A percentile compares a stretch with the other conserved stretches of the same genome.
Evolutionary conservation across 2,888 invertebrate species (phyloP).

Genomic region (Cataglyphis cursor): DNA sequence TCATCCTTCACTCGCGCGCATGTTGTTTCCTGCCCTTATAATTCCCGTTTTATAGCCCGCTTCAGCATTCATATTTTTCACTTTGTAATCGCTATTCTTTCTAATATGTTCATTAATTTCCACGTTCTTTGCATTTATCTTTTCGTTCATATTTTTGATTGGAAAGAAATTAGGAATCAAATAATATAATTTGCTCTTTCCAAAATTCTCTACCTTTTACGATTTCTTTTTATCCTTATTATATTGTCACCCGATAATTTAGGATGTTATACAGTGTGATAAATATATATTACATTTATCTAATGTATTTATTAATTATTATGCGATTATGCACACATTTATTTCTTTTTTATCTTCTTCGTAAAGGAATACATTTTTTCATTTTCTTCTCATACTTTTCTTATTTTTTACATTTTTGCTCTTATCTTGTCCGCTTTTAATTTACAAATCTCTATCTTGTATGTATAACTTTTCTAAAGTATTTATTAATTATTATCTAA

Average conservation of each 20-base stretch:
- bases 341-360: background rate
- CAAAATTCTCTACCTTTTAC: background rate
- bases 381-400: background rate
- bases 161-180: background rate
- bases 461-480: conserved; percentile 22
- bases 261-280: background rate
- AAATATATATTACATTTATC: background rate
- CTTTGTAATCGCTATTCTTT: conserved; percentile 9
- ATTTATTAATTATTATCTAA: conserved; percentile 35
- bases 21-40: conserved; percentile 20
- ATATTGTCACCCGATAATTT: background rate
- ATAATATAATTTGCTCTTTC: background rate
- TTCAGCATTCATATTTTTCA: conserved; percentile 27
- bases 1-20: background rate
- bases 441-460: conserved; percentile 11
- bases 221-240: background rate
- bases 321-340: background rate
- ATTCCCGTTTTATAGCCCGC: background rate
- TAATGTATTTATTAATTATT: conserved; percentile 14
- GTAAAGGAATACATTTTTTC: background rate
- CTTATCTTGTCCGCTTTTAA: conserved; percentile 14
- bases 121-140: background rate
- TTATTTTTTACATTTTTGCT: background rate
- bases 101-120: conserved; percentile 30
- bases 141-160: background rate